Evolutionary conservation across 1,140 invertebrate species (phyloP).

Genomic region (Drosophila melanogaster): Release_6_plus_ISO1_MT NC_004354.4:19150001-19150500

Average conservation of each 20-base stretch:
- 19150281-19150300: slow-evolving; percentile 15
- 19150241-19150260: neutral
- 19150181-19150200: no score
- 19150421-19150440: slow-evolving; percentile 57
- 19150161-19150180: no score
- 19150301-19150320: slow-evolving; percentile 32
- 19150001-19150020: neutral
- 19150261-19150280: neutral
- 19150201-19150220: neutral
- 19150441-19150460: slow-evolving; percentile 43
- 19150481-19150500: slow-evolving; percentile 13
- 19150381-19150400: slow-evolving; percentile 11
- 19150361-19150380: slow-evolving; percentile 53
- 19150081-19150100: neutral
- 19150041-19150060: no score
- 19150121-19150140: neutral
- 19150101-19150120: neutral
- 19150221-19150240: neutral
- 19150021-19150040: neutral
- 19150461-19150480: slow-evolving; percentile 7
- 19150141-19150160: no score
- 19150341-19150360: slow-evolving; percentile 28
- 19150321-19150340: slow-evolving; percentile 2
- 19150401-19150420: slow-evolving; percentile 12
- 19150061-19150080: neutral